Base-by-base conservation (phyloP, 2,888 invertebrate genomes). In the Timema cristinae region DNA sequence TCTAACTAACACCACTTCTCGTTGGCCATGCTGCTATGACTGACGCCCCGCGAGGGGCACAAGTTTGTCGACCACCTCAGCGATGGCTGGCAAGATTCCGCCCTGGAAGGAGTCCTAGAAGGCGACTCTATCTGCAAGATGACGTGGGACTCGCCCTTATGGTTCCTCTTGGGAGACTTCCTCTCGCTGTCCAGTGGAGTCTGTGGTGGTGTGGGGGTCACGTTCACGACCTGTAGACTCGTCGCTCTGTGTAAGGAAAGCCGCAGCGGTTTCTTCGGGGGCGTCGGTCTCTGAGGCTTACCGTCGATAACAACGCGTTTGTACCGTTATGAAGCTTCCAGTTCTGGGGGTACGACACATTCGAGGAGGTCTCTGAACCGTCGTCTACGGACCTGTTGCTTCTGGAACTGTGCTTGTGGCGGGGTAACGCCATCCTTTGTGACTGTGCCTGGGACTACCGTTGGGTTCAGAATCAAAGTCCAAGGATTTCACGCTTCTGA, bases 261-360 rank as follows among this genome's bases (percentile, higher is more conserved):
- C 10, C 94, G 85, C 68, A 94, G 81, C 0, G 94, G 95, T 79
- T 95, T 95, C 78, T 94, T 91, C 32, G 94, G 95, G 6, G 94
- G 94, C 13, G 90, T 89, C 0, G 94, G 93, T 71, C 91, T 77
- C 54, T 73, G 71, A 11, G 63, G 67, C 50, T 72, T 70, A 7
- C 51, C 50, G 48, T 69, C 66, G 70, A 50, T 72, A 15, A 70
- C 67, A 13, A 67, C 59, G 51, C 72, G 81, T 81, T 80, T 69
- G 79, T 78, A 63, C 79, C 76, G 61, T 81, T 76, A 2, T 84
- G 84, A 7, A 84, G 82, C 74, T 84, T 82, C 77, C 84, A 85
- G 50, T 61, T 67, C 49, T 68, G 67, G 7, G 15, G 67, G 15
- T 66, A 48, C 32, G 51, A 15, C 5, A 50, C 84, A 77, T 84